Conservation (phyloP, 2,888 invertebrate species). For the Halocaridina rubra region DNA sequence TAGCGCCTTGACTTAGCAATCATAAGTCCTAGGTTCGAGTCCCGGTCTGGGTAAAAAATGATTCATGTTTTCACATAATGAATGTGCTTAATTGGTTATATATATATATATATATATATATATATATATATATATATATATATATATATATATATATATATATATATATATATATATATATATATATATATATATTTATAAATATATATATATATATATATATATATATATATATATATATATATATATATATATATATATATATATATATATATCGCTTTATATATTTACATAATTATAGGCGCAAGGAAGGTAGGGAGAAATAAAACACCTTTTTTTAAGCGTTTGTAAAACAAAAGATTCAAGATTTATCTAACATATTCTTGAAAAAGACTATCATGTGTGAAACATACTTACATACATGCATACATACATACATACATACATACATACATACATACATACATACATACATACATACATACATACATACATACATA, state of each 20-base stretch:
- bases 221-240: conserved; percentile 8
- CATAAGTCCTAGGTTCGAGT: no score
- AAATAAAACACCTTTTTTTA: no score
- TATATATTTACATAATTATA: neutral
- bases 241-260: neutral
- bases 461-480: neutral
- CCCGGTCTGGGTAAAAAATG: no score
- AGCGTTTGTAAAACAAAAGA: no score
- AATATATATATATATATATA: neutral
- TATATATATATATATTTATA: neutral
- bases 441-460: conserved; percentile 8
- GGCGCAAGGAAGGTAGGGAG: no score
- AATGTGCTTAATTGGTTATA: no score
- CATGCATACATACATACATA: conserved; percentile 8
- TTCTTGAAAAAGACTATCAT: no score
- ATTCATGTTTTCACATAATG: no score
- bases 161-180: neutral
- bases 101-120: neutral
- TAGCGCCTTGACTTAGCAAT: no score
- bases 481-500: conserved; percentile 2
- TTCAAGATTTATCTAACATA: no score
- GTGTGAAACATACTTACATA: neutral
- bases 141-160: conserved; percentile 4
- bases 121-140: conserved; percentile 4
- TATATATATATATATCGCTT: neutral